Base-by-base conservation (phyloP, 2,797 vertebrate genomes). In the Falco peregrinus region DNA sequence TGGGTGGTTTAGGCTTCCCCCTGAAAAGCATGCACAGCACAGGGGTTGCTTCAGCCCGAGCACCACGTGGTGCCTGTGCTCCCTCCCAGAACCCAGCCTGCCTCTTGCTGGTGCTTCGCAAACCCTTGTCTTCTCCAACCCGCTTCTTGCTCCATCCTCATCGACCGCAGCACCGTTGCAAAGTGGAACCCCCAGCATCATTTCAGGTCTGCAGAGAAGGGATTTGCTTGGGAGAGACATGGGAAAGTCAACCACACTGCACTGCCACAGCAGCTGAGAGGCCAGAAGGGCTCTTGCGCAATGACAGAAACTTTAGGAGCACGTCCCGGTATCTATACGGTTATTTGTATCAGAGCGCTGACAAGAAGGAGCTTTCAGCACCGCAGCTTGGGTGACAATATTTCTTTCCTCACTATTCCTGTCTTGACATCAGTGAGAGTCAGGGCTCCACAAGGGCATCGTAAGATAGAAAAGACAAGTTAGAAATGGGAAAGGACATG, bases 341-440 rank as follows among this genome's bases (percentile, higher is more conserved):
- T 93, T 95, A 95, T 94, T 95, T 96, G 84, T 90, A 93, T 92
- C 91, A 61, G 65, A 65, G 83, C 1, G 5, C 91, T 94, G 94
- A 93, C 91, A 96, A 93, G 94, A 91, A 95, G 70, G 59, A 94
- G 82, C 95, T 96, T 91, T 95, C 95, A 96, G 87, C 95, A 65
- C 87, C 0, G 37, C 84, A 85, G 68, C 85, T 89, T 93, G 94
- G 48, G 94, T 93, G 90, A 88, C 93, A 90, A 64, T 95, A 95
- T 95, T 96, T 95, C 80, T 96, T 93, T 93, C 83, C 91, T 94
- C 67, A 33, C 90, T 87, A 37, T 71, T 93, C 87, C 87, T 90
- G 91, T 39, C 76, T 91, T 96, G 96, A 95, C 87, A 96, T 79
- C 67, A 91, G 88, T 6, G 16, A 83, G 85, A 93, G 70, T 21